Base-by-base conservation (phyloP, 1,140 invertebrate species). In the Drosophila repleta region DNA sequence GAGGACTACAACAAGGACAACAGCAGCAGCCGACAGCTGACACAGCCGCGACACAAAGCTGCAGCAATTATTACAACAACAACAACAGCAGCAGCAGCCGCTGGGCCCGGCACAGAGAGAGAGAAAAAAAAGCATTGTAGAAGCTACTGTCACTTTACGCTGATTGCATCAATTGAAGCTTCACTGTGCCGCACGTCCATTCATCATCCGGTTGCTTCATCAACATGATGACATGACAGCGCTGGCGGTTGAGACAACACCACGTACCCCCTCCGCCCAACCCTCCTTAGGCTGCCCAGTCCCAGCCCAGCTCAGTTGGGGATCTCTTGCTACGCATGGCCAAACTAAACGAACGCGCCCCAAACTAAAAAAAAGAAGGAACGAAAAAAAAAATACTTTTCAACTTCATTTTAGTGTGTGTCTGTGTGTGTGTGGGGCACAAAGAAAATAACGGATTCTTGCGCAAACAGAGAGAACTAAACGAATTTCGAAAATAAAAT, bases 161-260 rank as follows among this genome's bases (percentile, higher is more conserved):
- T 88, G 83, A 88, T 88, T 88, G 83, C 83, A 89, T 89, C 83
- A 88, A 88, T 88, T 88, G 83, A 83, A 88, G 84, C 79, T 88
- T 63, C 84, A 88, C 84, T 88, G 83, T 89, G 83, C 76, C 83
- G 84, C 82, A 88, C 84, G 83, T 88, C 84, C 83, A 88, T 88
- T 88, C 84, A 88, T 88, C 83, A 88, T 88, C 83, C 83, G 83
- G 83, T 88, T 88, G 83, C 79, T 89, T 88, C 83, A 88, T 88
- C 83, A 88, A 88, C 83, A 88, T 89, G 83, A 88, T 89, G 83
- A 87, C 83, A 87, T 83, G 83, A 88, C 83, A 87, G 79, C 58
- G 21, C 1, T 55, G 82, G 69, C 74, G 78, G 74, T 87, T 82
- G 78, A 66, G 82, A 74, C 76, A 63, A 76, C 64, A 74, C 52